These are phyloP conservation scores for Sitta carolinensis DNA, from an alignment of 2,797 vertebrate species.

Conservation along the genomic window DNA sequence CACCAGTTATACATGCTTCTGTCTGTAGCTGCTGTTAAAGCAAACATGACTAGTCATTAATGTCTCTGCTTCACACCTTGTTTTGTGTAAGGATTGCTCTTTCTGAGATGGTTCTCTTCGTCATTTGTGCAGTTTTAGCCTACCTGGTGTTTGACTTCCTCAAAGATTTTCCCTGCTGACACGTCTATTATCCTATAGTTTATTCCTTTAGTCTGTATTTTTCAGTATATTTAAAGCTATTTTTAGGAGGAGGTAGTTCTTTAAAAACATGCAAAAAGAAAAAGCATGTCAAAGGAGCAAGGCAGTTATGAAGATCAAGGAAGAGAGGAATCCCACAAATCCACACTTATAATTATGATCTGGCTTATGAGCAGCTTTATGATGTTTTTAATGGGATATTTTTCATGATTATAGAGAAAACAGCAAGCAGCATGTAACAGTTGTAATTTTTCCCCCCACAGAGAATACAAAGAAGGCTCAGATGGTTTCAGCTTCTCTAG, in stretches of 20 bases:
- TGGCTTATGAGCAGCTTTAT: slow-evolving; percentile 47
- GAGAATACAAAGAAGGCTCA: slow-evolving; percentile 6
- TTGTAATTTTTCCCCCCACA: slow-evolving; percentile 7
- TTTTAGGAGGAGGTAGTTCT: slow-evolving; percentile 25
- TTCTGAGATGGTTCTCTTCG: background rate
- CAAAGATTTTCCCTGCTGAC: accelerated
- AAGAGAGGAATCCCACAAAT: slow-evolving; percentile 38
- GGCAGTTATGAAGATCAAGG: slow-evolving; percentile 41
- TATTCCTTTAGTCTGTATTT: background rate
- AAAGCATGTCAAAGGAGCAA: background rate
- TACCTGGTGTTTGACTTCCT: background rate
- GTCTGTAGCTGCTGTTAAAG: background rate
- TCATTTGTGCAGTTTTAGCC: background rate
- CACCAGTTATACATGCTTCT: background rate
- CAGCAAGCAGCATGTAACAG: slow-evolving; percentile 32
- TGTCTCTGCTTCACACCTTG: accelerated
- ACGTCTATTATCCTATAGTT: background rate
- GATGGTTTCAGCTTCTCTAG: slow-evolving; percentile 29
- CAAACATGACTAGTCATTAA: background rate
- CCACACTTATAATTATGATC: slow-evolving; percentile 22
- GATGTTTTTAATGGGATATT: slow-evolving; percentile 60
- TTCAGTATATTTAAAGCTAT: background rate
- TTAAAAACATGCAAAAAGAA: background rate
- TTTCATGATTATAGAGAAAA: slow-evolving; percentile 58
- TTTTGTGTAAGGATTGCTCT: background rate